Evolutionary conservation across 2,888 invertebrate species (phyloP), one percentile per base, ranked within the genome.

Genomic region (Dryobotodes eremita): DNA sequence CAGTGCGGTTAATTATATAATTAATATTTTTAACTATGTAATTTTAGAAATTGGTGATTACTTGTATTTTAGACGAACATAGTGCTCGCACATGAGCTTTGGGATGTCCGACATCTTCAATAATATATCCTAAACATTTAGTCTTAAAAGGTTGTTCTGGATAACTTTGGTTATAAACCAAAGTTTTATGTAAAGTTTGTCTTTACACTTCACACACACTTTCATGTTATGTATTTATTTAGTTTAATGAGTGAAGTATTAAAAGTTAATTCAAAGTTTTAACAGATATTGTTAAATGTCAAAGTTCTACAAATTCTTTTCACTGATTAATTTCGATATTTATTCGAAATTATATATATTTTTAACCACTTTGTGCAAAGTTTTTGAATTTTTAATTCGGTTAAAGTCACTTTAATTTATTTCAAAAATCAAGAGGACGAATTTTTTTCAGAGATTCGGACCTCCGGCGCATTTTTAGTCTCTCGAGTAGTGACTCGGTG

Each of bases 41-140:
- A 42, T 42, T 42, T 42, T 42, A 42, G 2, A 42, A 42, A 42
- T 46, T 46, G 11, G 1, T 66, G 11, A 20, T 48, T 66, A 68
- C 66, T 26, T 26, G 6, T 68, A 68, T 26, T 2, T 20, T 0
- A 48, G 26, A 13, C 6, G 20, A 7, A 2, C 4, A 26, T 20
- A 66, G 0, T 20, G 7, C 7, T 26, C 26, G 7, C 66, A 68
- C 0, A 26, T 13, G 1, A 7, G 0, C 0, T 3, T 0, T 0
- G 26, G 26, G 1, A 13, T 11, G 11, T 26, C 6, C 0, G 3
- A 6, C 66, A 61, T 61, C 17, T 31, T 61, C 10, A n/a, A 23
- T 26, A 17, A 26, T 8, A 17, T 8, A 8, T 59, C 7, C 8
- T 20, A 31, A 1, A 20, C 0, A 20, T 31, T 20, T 20, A 5